phyloP scores from a whole-genome alignment of 2,797 vertebrate species.

The Enteromius mattozi region DNA sequence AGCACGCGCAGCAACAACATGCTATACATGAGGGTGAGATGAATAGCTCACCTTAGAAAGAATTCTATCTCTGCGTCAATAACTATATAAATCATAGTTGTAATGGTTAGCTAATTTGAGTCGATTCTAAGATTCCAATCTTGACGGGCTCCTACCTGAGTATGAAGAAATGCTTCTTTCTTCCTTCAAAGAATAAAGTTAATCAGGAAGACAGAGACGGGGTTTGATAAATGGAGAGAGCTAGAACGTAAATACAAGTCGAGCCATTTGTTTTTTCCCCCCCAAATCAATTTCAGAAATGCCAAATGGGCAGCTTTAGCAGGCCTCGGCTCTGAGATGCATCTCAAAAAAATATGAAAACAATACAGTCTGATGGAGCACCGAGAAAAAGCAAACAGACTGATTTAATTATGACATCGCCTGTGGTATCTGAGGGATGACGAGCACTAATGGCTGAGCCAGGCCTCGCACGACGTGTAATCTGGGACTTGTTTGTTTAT shows the following conservation, averaged over 20 bases:
- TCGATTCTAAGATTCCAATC: conserved; percentile 2
- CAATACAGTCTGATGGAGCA: conserved; percentile 38
- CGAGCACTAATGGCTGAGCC: conserved; percentile 27
- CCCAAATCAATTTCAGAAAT: conserved; percentile 61
- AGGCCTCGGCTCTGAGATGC: conserved; percentile 28
- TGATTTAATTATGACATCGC: conserved; percentile 57
- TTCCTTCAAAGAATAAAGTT: conserved; percentile 69
- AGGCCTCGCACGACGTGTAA: conserved; percentile 45
- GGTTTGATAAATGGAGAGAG: conserved; percentile 68
- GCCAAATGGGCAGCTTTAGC: conserved; percentile 48
- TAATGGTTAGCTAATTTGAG: conserved; percentile 13
- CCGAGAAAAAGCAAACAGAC: conserved; percentile 36
- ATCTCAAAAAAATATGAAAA: conserved; percentile 40
- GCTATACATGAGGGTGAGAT: background rate
- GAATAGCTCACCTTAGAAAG: background rate
- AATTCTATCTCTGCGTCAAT: background rate
- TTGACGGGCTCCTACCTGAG: background rate
- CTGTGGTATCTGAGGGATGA: conserved; percentile 35
- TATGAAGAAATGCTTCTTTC: conserved; percentile 43
- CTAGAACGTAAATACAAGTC: conserved; percentile 68
- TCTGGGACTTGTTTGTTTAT: conserved; percentile 56
- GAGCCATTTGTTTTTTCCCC: conserved; percentile 67
- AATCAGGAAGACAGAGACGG: conserved; percentile 69
- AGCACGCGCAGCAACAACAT: background rate
- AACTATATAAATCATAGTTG: background rate